Evolutionary conservation across 1,140 invertebrate genomes (phyloP).

Genomic region (Nebria ingens): DNA sequence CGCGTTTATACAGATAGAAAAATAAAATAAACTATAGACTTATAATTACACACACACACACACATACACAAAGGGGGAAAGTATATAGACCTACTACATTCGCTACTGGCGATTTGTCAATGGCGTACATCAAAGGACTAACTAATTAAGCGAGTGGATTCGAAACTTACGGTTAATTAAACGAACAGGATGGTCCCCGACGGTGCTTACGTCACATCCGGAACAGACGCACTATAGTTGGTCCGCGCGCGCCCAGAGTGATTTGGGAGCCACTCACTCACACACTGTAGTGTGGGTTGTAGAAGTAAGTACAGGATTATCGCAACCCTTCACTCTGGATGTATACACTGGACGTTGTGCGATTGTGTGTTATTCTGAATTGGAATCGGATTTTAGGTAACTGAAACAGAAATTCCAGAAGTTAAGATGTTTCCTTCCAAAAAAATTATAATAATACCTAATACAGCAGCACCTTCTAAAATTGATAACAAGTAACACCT

Average conservation of each 20-base stretch:
- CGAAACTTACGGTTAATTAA: conserved; percentile 8
- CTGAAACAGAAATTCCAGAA: no score
- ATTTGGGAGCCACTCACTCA: not conserved
- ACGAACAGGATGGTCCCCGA: not conserved
- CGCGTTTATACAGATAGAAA: not conserved
- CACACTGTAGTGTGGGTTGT: not conserved
- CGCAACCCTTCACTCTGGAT: not conserved
- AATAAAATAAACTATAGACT: not conserved
- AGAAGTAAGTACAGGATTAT: not conserved
- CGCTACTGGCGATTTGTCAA: not conserved
- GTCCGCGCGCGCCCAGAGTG: not conserved
- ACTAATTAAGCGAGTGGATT: conserved; percentile 6
- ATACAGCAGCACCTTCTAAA: no score
- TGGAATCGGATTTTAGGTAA: no score
- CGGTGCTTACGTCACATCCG: not conserved
- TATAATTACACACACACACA: not conserved
- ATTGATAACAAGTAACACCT: no score
- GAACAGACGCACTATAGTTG: not conserved
- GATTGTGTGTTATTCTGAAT: no score
- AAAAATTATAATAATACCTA: no score
- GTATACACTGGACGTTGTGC: not conserved
- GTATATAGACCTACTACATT: no score
- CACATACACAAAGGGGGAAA: not conserved
- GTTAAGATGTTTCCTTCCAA: no score
- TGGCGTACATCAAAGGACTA: conserved; percentile 5